Evolutionary conservation across 1,140 invertebrate genomes (phyloP).

Genomic region (Mya arenaria): DNA sequence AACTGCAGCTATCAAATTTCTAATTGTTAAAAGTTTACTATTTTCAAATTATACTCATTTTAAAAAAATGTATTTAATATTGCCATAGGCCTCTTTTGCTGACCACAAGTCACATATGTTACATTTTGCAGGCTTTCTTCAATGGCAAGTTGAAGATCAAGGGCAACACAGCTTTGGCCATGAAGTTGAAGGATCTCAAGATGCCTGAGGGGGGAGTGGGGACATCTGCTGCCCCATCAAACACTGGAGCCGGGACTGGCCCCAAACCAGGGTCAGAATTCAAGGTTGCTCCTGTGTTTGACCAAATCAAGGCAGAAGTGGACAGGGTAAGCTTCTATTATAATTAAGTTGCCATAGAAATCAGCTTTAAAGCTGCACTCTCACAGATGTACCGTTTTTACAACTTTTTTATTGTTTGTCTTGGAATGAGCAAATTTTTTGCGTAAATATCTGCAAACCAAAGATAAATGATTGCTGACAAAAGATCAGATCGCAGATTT

Average conservation of each 20-base stretch:
- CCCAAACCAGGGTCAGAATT: slow-evolving; percentile 36
- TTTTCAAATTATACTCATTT: too few species aligned
- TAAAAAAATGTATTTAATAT: neutral
- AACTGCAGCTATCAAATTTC: too few species aligned
- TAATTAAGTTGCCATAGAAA: neutral
- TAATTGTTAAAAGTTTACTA: too few species aligned
- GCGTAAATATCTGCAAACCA: too few species aligned
- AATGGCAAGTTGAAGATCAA: slow-evolving; percentile 97
- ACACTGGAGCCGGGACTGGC: neutral
- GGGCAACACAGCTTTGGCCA: slow-evolving; percentile 96
- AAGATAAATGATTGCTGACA: too few species aligned
- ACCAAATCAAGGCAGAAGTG: slow-evolving; percentile 25
- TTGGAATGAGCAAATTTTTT: too few species aligned
- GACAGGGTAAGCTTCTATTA: slow-evolving; percentile 7
- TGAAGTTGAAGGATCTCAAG: slow-evolving; percentile 91
- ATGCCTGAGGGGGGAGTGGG: slow-evolving; percentile 30
- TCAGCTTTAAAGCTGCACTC: too few species aligned
- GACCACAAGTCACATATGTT: neutral
- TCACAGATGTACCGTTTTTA: too few species aligned
- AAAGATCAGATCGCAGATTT: too few species aligned
- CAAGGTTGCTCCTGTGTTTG: slow-evolving; percentile 41
- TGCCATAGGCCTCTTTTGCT: neutral
- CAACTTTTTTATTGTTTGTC: too few species aligned
- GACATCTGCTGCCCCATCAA: neutral
- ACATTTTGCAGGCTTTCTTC: slow-evolving; percentile 90